Base-by-base conservation (phyloP, 2,888 invertebrate species). In the Timema podura region DNA sequence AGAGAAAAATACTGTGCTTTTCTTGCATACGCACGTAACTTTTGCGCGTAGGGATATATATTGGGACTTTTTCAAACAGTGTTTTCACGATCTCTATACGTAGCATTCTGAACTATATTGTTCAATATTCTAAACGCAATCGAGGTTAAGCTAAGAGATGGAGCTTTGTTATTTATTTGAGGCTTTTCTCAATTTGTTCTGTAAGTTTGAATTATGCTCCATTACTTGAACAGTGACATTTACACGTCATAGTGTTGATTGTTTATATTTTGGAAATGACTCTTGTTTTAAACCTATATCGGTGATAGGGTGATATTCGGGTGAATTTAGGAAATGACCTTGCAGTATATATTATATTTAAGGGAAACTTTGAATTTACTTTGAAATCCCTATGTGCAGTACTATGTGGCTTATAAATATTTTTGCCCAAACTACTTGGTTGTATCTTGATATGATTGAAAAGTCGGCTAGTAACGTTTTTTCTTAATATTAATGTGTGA, bases 101-200 rank as follows among this genome's bases (percentile, higher is more conserved):
- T 69, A 70, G 70, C 71, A 70, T 70, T 57, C 10, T 48, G 54
- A 72, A 72, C 68, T 68, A 72, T 64, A 64, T 48, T 68, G 70
- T 69, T 73, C 73, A 73, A 73, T 73, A 73, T 61, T 69, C 70
- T 65, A 72, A 69, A 72, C 72, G 73, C 71, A 71, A 73, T 73
- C 68, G 67, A 70, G 68, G 71, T 54, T 57, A 65, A 73, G 73
- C 71, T 73, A 69, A 69, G 73, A 74, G 74, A 74, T 74, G 74
- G 74, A 71, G 74, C 74, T 74, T 68, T 67, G 66, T 69, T 68
- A 68, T 67, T 66, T 59, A 65, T 67, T 59, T 70, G 65, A 57
- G 69, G 61, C 51, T 66, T 71, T 16, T 70, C 65, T 66, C 48
- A 45, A 57, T 69, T 65, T 72, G 71, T 72, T 71, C 61, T 71